phyloP scores from a whole-genome alignment of 2,888 invertebrate genomes.

The Xestia ashworthii region DNA sequence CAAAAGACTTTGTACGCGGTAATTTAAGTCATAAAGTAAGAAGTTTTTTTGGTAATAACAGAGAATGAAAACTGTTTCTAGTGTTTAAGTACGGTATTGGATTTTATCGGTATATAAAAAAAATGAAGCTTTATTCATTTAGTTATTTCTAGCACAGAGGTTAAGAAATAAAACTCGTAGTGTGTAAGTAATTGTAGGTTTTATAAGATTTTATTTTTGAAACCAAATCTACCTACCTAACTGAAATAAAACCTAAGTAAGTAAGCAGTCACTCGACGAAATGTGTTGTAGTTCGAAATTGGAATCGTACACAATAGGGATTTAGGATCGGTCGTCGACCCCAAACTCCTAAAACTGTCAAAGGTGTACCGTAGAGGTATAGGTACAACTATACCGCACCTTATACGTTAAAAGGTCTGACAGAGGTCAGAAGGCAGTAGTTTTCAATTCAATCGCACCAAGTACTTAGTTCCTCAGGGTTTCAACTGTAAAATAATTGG shows the following conservation, averaged over 20 bases:
- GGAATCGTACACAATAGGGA: constrained; percentile 48
- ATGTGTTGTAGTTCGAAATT: constrained; percentile 51
- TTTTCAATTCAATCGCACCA: neutral
- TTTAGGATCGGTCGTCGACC: constrained; percentile 25
- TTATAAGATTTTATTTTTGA: neutral
- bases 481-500: neutral
- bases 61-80: constrained; percentile 3
- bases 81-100: too few relatives aligned
- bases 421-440: constrained; percentile 13
- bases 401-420: constrained; percentile 4
- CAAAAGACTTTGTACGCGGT: neutral
- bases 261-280: constrained; percentile 4
- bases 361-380: constrained; percentile 16
- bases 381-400: neutral
- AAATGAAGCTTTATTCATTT: too few relatives aligned
- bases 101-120: too few relatives aligned
- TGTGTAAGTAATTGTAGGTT: neutral
- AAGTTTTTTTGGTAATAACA: constrained; percentile 24
- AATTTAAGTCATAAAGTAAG: neutral
- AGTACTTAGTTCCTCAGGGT: neutral
- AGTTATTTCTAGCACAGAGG: too few relatives aligned
- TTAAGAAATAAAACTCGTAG: too few relatives aligned
- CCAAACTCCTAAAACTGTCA: constrained; percentile 37
- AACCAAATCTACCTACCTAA: neutral
- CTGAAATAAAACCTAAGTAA: neutral